Percentiles rank a stretch among this genome's conserved stretches.
phyloP scores from a whole-genome alignment of 1,140 invertebrate genomes.

The Papilio polyxenes region DNA sequence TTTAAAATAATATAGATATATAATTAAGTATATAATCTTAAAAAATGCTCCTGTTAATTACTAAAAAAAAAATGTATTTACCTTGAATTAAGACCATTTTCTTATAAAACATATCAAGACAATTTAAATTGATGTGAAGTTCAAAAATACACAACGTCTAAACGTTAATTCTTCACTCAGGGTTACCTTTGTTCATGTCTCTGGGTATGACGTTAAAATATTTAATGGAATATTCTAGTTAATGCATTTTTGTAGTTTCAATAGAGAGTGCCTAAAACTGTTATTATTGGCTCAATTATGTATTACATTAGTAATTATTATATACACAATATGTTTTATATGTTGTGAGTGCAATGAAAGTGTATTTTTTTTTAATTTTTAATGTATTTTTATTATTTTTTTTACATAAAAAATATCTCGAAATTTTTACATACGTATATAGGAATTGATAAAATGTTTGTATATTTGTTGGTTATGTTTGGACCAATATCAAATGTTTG shows the following conservation, averaged over 20 bases:
- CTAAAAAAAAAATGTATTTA: background rate
- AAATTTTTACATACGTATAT: background rate
- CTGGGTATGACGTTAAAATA: background rate
- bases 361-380: background rate
- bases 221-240: background rate
- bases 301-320: constrained; percentile 8
- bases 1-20: background rate
- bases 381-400: background rate
- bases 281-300: constrained; percentile 37
- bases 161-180: too few relatives aligned
- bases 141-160: too few relatives aligned
- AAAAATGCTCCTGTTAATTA: background rate
- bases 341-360: background rate
- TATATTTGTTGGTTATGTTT: background rate
- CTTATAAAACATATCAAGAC: too few relatives aligned
- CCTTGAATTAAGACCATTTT: background rate
- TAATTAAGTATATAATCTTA: background rate
- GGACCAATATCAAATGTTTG: background rate
- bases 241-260: constrained; percentile 3
- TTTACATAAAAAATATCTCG: too few relatives aligned
- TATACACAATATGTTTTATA: constrained; percentile 4
- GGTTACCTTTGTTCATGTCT: background rate
- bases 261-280: constrained; percentile 33
- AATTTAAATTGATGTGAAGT: too few relatives aligned
- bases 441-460: too few relatives aligned